Percentiles rank a stretch among this genome's conserved stretches.
phyloP scores from a whole-genome alignment of 2,113 vertebrate genomes.

The Melanerpes formicivorus region DNA sequence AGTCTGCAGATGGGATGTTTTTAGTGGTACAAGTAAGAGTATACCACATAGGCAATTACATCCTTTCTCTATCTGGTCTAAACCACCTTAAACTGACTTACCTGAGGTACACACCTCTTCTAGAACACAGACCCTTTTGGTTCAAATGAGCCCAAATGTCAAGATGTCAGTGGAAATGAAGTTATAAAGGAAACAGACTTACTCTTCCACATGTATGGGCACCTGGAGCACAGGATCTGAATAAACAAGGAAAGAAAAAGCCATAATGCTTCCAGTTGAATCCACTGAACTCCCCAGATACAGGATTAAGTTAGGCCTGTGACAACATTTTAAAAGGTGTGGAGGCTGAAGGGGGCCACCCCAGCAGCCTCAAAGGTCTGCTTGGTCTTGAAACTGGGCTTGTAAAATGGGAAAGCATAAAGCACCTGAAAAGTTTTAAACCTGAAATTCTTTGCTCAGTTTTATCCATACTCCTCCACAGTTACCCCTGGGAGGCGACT shows the following conservation, averaged over 20 bases:
- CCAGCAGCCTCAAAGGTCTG: neutral
- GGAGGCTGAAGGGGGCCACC: neutral
- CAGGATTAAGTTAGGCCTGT: neutral
- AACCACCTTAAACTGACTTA: neutral
- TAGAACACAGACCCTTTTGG: neutral
- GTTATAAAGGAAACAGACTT: conserved; percentile 71
- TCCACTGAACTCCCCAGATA: neutral
- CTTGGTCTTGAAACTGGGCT: neutral
- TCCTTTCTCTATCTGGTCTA: neutral
- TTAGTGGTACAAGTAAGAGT: neutral
- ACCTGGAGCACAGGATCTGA: conserved; percentile 99
- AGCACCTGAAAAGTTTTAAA: neutral
- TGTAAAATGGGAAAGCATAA: neutral
- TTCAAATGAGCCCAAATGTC: neutral
- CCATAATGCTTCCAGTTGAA: neutral
- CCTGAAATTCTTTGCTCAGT: neutral
- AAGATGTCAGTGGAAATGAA: neutral
- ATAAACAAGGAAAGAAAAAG: conserved; percentile 36
- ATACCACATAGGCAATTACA: neutral
- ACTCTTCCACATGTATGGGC: conserved; percentile 95
- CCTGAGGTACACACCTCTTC: neutral
- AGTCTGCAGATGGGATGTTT: neutral
- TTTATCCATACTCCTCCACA: neutral
- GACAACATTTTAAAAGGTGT: neutral
- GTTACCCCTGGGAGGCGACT: neutral